A percentile compares a stretch with the other conserved stretches of the same genome.
Evolutionary conservation across 53 echinoderm and acorn worm genomes (phyloP).

Genomic region (Luidia sarsii): DNA sequence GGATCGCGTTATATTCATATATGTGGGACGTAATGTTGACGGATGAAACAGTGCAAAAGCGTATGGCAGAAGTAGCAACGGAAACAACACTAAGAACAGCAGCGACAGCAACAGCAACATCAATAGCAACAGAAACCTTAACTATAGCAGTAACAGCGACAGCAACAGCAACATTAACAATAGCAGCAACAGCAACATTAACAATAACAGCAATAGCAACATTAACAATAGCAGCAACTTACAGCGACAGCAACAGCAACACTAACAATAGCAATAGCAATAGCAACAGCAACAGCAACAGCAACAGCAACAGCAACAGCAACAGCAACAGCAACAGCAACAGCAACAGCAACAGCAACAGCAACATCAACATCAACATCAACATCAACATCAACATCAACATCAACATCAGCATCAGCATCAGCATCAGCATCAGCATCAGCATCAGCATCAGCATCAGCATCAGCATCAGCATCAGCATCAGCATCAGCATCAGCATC

Average conservation of each 20-base stretch:
- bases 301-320: background rate
- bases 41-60: too few relatives aligned
- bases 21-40: too few relatives aligned
- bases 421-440: too few relatives aligned
- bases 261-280: background rate
- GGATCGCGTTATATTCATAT: too few relatives aligned
- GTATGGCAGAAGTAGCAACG: background rate
- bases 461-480: too few relatives aligned
- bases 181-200: background rate
- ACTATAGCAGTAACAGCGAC: background rate
- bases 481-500: too few relatives aligned
- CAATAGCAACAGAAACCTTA: background rate
- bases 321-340: background rate
- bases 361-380: background rate
- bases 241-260: constrained; percentile 2
- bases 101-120: constrained; percentile 14
- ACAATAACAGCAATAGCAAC: constrained; percentile 1
- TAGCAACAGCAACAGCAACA: constrained; percentile 10
- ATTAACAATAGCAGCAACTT: background rate
- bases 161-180: constrained; percentile 9
- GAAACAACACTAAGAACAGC: constrained; percentile 4
- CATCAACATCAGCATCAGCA: background rate
- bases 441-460: too few relatives aligned
- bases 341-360: background rate
- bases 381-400: background rate